These are phyloP conservation scores for Tachysurus fulvidraco DNA, from an alignment of 2,113 vertebrate species.

Conservation along the genomic window DNA sequence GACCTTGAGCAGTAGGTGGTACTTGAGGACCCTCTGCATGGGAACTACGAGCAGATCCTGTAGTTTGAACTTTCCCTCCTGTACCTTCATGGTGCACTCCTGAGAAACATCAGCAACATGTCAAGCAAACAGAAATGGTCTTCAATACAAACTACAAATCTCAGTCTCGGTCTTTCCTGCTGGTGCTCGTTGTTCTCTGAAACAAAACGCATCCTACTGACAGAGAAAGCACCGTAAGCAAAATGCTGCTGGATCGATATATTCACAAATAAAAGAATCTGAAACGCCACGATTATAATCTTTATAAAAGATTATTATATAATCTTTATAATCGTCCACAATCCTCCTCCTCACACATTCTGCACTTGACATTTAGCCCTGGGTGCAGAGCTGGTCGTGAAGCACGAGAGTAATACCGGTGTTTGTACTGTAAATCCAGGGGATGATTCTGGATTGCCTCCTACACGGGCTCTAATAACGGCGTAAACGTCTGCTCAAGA, in stretches of 20 bases:
- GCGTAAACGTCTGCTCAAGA: conserved; percentile 9
- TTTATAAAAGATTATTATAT: conserved; percentile 9
- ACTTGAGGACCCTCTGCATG: conserved; percentile 97
- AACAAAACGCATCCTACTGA: not conserved
- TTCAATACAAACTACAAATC: not conserved
- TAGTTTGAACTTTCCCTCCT: conserved; percentile 95
- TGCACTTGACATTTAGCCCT: conserved; percentile 36
- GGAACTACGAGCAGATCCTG: conserved; percentile 96
- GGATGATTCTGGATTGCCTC: conserved; percentile 44
- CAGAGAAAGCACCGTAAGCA: not conserved
- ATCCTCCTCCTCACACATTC: not conserved
- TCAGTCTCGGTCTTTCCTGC: not conserved
- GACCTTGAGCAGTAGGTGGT: conserved; percentile 96
- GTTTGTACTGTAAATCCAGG: conserved; percentile 23
- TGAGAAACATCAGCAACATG: conserved; percentile 54
- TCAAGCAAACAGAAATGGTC: not conserved
- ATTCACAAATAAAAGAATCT: conserved; percentile 13
- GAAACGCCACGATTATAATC: conserved; percentile 11
- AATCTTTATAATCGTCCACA: conserved; percentile 22
- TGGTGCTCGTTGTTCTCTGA: not conserved
- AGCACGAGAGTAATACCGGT: conserved; percentile 19
- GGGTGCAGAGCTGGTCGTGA: conserved; percentile 33
- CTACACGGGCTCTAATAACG: conserved; percentile 17
- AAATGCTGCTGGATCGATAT: not conserved
- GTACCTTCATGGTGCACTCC: conserved; percentile 95